phyloP scores from a whole-genome alignment of 2,888 invertebrate species.

The Biston stratarius region DNA sequence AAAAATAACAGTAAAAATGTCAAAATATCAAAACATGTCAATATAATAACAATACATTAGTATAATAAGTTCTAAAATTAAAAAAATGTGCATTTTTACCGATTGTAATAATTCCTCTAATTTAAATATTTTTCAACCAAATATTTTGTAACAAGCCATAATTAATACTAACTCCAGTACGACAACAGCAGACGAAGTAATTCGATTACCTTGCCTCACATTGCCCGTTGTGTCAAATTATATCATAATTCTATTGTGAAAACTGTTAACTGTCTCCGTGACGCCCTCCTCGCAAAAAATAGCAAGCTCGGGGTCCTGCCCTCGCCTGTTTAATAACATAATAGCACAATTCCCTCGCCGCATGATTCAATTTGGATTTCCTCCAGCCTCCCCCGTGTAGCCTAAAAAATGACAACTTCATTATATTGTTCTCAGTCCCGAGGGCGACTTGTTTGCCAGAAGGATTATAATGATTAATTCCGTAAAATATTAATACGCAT shows the following conservation, averaged over 20 bases:
- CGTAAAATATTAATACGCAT: slow-evolving; percentile 85
- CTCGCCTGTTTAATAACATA: slow-evolving; percentile 88
- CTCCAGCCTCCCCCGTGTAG: slow-evolving; percentile 83
- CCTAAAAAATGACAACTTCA: slow-evolving; percentile 87
- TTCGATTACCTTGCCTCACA: slow-evolving; percentile 49
- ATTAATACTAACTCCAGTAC: slow-evolving; percentile 9
- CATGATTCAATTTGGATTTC: slow-evolving; percentile 90
- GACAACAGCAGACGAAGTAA: slow-evolving; percentile 37
- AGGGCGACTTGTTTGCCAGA: slow-evolving; percentile 84
- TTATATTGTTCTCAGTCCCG: slow-evolving; percentile 83
- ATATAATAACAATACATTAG: too few species aligned
- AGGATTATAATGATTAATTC: slow-evolving; percentile 87
- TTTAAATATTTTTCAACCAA: too few species aligned
- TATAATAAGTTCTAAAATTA: too few species aligned
- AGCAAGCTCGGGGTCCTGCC: slow-evolving; percentile 85
- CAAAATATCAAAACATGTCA: too few species aligned
- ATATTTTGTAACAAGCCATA: neutral
- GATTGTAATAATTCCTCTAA: too few species aligned
- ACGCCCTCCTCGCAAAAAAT: slow-evolving; percentile 81
- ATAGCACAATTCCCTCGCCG: slow-evolving; percentile 89
- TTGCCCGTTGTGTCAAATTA: slow-evolving; percentile 81
- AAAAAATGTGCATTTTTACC: too few species aligned
- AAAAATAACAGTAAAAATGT: too few species aligned
- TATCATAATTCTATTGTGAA: slow-evolving; percentile 86
- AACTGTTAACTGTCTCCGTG: slow-evolving; percentile 85